A percentile compares a stretch with the other conserved stretches of the same genome.
These are phyloP conservation scores for Cotesia vestalis DNA, from an alignment of 1,140 invertebrate genomes.

Conservation along the genomic window DNA sequence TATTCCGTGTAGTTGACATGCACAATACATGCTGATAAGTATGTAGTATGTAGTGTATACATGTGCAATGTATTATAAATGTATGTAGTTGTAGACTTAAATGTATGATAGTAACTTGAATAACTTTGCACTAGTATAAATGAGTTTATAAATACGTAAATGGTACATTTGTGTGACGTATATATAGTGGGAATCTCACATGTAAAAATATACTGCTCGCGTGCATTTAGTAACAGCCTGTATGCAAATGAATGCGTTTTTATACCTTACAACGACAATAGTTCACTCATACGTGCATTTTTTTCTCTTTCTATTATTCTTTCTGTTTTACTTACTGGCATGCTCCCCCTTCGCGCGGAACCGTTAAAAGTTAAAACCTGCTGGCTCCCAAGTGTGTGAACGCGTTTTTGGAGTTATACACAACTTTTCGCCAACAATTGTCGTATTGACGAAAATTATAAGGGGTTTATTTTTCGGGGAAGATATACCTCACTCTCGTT, in stretches of 20 bases:
- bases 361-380: constrained; percentile 66
- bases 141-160: constrained; percentile 27
- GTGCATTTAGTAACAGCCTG: constrained; percentile 54
- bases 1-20: constrained; percentile 12
- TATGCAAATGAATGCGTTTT: constrained; percentile 65
- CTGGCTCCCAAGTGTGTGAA: constrained; percentile 42
- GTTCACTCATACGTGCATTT: constrained; percentile 22
- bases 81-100: neutral
- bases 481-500: neutral
- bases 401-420: constrained; percentile 20
- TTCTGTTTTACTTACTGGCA: constrained; percentile 7
- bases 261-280: constrained; percentile 51
- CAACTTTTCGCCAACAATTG: constrained; percentile 4
- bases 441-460: neutral
- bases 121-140: constrained; percentile 17
- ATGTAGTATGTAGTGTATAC: neutral
- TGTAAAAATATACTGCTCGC: constrained; percentile 39
- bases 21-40: constrained; percentile 8
- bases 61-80: constrained; percentile 2
- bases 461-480: constrained; percentile 12
- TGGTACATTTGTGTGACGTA: constrained; percentile 8
- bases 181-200: neutral
- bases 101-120: neutral
- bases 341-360: constrained; percentile 45
- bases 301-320: constrained; percentile 21